These are phyloP conservation scores for Lepus europaeus DNA, from an alignment of 2,113 vertebrate genomes.

Conservation along the genomic window DNA sequence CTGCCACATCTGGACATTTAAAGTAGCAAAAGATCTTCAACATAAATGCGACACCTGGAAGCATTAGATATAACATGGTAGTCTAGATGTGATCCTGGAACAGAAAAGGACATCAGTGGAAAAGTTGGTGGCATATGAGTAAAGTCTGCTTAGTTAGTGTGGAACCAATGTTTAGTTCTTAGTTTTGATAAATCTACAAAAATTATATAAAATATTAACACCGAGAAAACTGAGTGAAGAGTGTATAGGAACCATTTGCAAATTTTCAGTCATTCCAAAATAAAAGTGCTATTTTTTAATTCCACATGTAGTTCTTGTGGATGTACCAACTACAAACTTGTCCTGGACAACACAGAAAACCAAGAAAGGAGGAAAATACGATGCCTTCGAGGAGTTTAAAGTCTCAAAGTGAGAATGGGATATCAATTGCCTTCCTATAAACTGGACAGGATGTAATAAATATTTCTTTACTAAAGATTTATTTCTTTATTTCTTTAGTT, in stretches of 20 bases:
- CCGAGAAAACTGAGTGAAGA: not conserved
- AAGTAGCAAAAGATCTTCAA: conserved; percentile 20
- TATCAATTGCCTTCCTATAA: not conserved
- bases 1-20: not conserved
- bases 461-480: not conserved
- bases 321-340: not conserved
- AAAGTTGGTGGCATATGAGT: not conserved
- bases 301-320: not conserved
- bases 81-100: not conserved
- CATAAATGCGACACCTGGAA: not conserved
- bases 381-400: not conserved
- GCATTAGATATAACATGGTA: not conserved
- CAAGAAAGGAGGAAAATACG: not conserved
- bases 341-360: not conserved
- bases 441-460: not conserved
- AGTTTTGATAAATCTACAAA: not conserved
- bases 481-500: too few relatives aligned
- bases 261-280: conserved; percentile 24
- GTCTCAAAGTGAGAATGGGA: not conserved
- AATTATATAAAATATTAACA: not conserved
- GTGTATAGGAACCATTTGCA: not conserved
- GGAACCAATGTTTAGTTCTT: not conserved
- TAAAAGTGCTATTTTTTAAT: not conserved
- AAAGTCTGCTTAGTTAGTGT: not conserved
- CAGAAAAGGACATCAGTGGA: not conserved